A percentile compares a stretch with the other conserved stretches of the same genome.
Evolutionary conservation across 2,888 invertebrate species (phyloP).

Genomic region (Branchellion lobata): DNA sequence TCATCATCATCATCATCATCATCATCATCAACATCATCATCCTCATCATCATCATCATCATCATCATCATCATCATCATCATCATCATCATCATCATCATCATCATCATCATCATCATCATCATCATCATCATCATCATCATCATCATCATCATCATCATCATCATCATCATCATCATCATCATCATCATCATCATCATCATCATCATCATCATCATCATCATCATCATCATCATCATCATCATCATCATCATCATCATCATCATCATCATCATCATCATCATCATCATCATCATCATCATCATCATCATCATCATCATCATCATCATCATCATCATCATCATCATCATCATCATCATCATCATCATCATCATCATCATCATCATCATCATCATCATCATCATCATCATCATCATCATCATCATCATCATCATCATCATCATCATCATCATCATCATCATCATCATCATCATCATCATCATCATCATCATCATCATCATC

Average conservation of each 20-base stretch:
- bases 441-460: slow-evolving; percentile 30
- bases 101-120: not conserved
- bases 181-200: slow-evolving; percentile 2
- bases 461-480: slow-evolving; percentile 19
- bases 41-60: slow-evolving; percentile 42
- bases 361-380: slow-evolving; percentile 16
- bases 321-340: slow-evolving; percentile 3
- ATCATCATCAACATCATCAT: not conserved
- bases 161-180: slow-evolving; percentile 23
- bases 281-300: slow-evolving; percentile 5
- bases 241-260: slow-evolving; percentile 41
- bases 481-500: slow-evolving; percentile 27
- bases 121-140: no score
- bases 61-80: slow-evolving; percentile 45
- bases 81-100: slow-evolving; percentile 31
- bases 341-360: not conserved
- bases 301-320: slow-evolving; percentile 4
- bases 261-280: slow-evolving; percentile 40
- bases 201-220: slow-evolving; percentile 13
- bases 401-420: slow-evolving; percentile 26
- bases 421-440: slow-evolving; percentile 22
- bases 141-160: not conserved
- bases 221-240: slow-evolving; percentile 11
- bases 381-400: not conserved
- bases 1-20: slow-evolving; percentile 4